Evolutionary conservation across 2,888 invertebrate species (phyloP).

Genomic region (Glyphotaelius pellucidus): DNA sequence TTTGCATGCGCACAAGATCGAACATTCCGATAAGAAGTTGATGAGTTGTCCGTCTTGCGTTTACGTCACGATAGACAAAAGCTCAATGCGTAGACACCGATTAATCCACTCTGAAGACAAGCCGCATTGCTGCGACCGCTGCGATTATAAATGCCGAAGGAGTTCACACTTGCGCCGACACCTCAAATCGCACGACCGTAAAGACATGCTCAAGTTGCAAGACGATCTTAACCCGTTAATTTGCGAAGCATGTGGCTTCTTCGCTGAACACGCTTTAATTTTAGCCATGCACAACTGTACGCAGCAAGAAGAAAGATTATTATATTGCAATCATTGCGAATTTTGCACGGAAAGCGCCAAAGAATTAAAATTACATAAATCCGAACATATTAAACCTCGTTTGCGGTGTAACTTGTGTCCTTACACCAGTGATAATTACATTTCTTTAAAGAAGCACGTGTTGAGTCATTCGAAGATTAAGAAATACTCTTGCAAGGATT

Average conservation of each 20-base stretch:
- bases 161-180: slow-evolving; percentile 48
- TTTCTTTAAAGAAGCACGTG: slow-evolving; percentile 24
- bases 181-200: slow-evolving; percentile 47
- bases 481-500: slow-evolving; percentile 50
- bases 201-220: slow-evolving; percentile 34
- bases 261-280: background rate
- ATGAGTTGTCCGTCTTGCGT: slow-evolving; percentile 43
- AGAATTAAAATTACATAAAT: slow-evolving; percentile 38
- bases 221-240: slow-evolving; percentile 43
- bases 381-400: slow-evolving; percentile 7
- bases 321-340: slow-evolving; percentile 47
- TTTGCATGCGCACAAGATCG: slow-evolving; percentile 30
- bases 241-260: slow-evolving; percentile 41
- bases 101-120: slow-evolving; percentile 52
- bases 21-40: slow-evolving; percentile 47
- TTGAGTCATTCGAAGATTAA: slow-evolving; percentile 46
- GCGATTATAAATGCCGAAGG: slow-evolving; percentile 49
- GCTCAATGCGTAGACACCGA: slow-evolving; percentile 44
- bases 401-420: slow-evolving; percentile 33
- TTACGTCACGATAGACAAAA: slow-evolving; percentile 40
- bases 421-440: slow-evolving; percentile 3
- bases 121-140: slow-evolving; percentile 47
- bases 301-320: background rate
- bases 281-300: slow-evolving; percentile 33
- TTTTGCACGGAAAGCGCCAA: background rate